phyloP scores from a whole-genome alignment of 2,113 vertebrate species.

The Amazona vittata region DNA sequence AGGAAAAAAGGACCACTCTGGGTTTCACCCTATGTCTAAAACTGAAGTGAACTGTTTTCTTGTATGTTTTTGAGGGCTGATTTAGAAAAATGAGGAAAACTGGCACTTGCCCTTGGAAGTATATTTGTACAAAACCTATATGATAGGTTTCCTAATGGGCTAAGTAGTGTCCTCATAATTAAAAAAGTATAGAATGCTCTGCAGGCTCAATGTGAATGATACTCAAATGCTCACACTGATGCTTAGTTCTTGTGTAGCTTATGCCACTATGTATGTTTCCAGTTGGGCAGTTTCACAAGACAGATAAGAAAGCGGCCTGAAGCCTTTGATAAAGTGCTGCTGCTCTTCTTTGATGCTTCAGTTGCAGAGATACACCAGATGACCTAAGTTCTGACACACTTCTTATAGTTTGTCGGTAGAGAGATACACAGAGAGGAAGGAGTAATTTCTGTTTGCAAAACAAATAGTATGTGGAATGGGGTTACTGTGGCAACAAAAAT shows the following conservation, averaged over 20 bases:
- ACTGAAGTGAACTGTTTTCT: neutral
- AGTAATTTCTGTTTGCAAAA: neutral
- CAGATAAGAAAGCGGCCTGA: neutral
- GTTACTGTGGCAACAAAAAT: neutral
- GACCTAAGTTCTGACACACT: neutral
- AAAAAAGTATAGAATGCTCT: neutral
- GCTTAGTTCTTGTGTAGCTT: neutral
- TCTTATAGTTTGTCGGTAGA: neutral
- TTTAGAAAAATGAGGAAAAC: neutral
- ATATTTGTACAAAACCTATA: neutral
- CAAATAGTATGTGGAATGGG: neutral
- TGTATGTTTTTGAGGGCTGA: neutral
- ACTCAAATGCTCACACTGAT: neutral
- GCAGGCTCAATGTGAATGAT: neutral
- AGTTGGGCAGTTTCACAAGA: neutral
- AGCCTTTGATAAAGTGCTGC: neutral
- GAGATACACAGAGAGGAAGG: neutral
- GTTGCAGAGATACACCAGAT: neutral
- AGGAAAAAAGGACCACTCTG: neutral
- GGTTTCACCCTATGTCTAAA: neutral
- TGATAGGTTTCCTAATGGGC: neutral
- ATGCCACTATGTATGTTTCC: neutral
- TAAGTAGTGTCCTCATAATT: neutral
- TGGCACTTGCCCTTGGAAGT: neutral
- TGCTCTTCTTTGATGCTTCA: neutral